Percentiles rank a stretch among this genome's conserved stretches.
phyloP scores from a whole-genome alignment of 2,797 vertebrate species.

The Enteromius unitaeniatus region DNA sequence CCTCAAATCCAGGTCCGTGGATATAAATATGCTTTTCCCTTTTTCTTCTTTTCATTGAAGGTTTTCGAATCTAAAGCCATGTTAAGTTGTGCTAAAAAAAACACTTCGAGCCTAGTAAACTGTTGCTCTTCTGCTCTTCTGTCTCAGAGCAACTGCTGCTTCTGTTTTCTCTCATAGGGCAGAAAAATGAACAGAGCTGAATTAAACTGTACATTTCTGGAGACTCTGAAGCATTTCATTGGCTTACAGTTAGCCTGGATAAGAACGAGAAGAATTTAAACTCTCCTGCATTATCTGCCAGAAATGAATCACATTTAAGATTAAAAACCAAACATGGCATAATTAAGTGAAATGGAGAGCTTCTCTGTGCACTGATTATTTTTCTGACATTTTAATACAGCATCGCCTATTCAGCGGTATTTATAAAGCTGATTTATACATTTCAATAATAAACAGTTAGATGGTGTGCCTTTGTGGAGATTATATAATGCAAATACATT shows the following conservation, averaged over 20 bases:
- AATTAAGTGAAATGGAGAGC: background rate
- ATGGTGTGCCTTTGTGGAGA: background rate
- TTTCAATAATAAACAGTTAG: background rate
- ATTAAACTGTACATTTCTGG: background rate
- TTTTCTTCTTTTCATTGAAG: background rate
- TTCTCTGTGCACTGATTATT: background rate
- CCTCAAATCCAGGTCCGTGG: background rate
- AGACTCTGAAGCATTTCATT: background rate
- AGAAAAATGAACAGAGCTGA: background rate
- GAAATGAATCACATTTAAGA: background rate
- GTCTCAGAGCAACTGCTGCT: background rate
- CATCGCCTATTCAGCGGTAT: background rate
- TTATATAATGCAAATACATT: background rate
- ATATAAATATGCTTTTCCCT: background rate
- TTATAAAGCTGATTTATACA: background rate
- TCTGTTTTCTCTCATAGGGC: background rate
- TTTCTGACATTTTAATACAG: background rate
- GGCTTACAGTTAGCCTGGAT: background rate
- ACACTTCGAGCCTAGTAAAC: background rate
- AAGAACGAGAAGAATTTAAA: background rate
- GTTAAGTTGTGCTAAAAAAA: background rate
- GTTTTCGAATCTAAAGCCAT: background rate
- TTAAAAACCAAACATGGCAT: background rate
- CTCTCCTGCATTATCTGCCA: background rate
- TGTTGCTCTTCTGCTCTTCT: background rate